Percentiles rank a stretch among this genome's conserved stretches.
Conservation (phyloP, 2,888 invertebrate genomes). For the Hirtodrosophila alboralis region DNA sequence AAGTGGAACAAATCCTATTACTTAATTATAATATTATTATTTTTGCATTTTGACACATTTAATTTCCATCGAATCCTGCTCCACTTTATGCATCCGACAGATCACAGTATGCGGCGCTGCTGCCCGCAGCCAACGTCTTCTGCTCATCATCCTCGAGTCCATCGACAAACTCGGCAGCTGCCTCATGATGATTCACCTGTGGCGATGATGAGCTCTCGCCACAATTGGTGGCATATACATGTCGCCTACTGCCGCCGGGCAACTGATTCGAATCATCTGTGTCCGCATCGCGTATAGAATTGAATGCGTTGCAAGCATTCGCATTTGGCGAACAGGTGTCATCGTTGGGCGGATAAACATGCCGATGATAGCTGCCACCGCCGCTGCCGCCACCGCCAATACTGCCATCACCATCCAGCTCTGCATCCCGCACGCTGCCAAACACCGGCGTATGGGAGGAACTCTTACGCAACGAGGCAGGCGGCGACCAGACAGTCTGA, state of each 20-base stretch:
- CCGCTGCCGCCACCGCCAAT: conserved; percentile 68
- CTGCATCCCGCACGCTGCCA: conserved; percentile 83
- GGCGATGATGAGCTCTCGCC: conserved; percentile 83
- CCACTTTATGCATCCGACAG: conserved; percentile 73
- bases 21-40: neutral
- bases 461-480: conserved; percentile 82
- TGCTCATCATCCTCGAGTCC: conserved; percentile 76
- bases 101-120: conserved; percentile 70
- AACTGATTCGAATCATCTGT: conserved; percentile 83
- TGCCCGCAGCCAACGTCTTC: conserved; percentile 50
- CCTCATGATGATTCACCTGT: conserved; percentile 80
- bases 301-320: conserved; percentile 82
- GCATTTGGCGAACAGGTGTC: conserved; percentile 83
- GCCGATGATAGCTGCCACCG: conserved; percentile 78
- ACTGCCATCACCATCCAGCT: conserved; percentile 80
- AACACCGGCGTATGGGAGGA: conserved; percentile 83
- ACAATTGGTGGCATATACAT: conserved; percentile 83
- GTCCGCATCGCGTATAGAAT: conserved; percentile 83
- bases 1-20: no score
- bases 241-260: conserved; percentile 71
- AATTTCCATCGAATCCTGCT: conserved; percentile 6
- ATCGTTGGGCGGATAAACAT: conserved; percentile 84
- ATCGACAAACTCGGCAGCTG: conserved; percentile 68
- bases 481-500: conserved; percentile 84
- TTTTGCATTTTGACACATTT: conserved; percentile 63